Evolutionary conservation across 2,888 invertebrate genomes (phyloP), one percentile per base, ranked within the genome.

Genomic region (Drosophila villosipedis): DNA sequence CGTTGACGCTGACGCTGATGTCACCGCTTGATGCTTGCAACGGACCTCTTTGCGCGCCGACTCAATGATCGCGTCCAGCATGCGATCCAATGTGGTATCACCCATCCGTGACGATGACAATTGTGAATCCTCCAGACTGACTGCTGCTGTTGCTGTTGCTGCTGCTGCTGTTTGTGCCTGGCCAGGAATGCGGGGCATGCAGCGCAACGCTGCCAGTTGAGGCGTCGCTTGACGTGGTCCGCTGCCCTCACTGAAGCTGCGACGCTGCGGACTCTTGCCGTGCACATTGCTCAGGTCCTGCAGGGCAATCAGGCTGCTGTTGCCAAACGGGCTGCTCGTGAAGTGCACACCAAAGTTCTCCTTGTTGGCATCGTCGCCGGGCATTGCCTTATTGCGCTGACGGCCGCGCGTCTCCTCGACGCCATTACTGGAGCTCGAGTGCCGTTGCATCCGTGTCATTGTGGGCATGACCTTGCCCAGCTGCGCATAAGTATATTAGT

Each of bases 41-140:
- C 78, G 74, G 53, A 81, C 80, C 31, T 93, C 93, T 66, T 93
- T 93, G 39, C 91, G 86, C 5, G 93, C 92, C 69, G 93, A 93
- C 60, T 92, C 92, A 22, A 93, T 92, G 25, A 93, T 93, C 39
- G 92, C 93, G 70, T 93, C 93, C 65, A 93, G 81, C 93, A 93
- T 93, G 76, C 92, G 91, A 76, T 93, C 93, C 58, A 93, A 67
- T 4, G 93, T 93, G 16, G 91, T 90, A 67, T 93, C 93, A 6
- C 93, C 93, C 91, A 93, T 92, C 53, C 92, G 91, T 2, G 93
- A 92, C 0, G 93, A 93, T 1, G 92, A 92, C 6, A 93, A 70
- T 10, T 73, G 68, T 53, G 88, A 70, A 47, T 90, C 75, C 72
- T 92, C 77, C 3, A 80, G 61, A 5, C 39, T 58, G 6, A 31